Conservation (phyloP, 2,797 vertebrate species). For the Anniella stebbinsi region DNA sequence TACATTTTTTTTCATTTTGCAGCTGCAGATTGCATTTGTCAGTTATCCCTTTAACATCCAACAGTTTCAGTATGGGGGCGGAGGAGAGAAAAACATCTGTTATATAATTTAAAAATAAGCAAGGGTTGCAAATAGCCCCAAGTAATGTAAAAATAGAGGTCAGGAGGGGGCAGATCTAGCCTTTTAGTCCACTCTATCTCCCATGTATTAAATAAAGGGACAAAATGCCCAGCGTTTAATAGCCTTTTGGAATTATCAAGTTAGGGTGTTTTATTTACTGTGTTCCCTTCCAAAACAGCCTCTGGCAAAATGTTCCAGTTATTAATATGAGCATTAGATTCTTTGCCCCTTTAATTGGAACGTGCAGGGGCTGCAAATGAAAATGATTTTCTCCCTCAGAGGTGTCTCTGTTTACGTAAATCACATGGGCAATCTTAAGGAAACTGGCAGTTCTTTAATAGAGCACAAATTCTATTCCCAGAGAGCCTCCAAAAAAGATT, state of each 20-base stretch:
- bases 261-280: constrained; percentile 70
- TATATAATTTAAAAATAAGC: constrained; percentile 39
- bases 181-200: constrained; percentile 48
- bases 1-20: not conserved
- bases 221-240: constrained; percentile 57
- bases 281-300: constrained; percentile 57
- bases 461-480: constrained; percentile 70
- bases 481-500: constrained; percentile 71
- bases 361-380: constrained; percentile 63
- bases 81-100: not conserved
- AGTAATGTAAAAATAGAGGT: constrained; percentile 41
- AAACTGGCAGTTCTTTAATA: constrained; percentile 73
- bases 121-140: constrained; percentile 25
- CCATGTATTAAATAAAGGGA: constrained; percentile 50
- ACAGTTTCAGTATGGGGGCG: not conserved
- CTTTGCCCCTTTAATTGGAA: constrained; percentile 71
- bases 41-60: constrained; percentile 24
- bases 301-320: constrained; percentile 66
- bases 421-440: constrained; percentile 73
- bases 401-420: constrained; percentile 57
- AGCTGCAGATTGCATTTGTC: not conserved
- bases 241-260: constrained; percentile 57
- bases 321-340: constrained; percentile 71
- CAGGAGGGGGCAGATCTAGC: constrained; percentile 20
- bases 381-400: constrained; percentile 66